Conservation (phyloP, 2,113 vertebrate species). For the Atrichornis clamosus region DNA sequence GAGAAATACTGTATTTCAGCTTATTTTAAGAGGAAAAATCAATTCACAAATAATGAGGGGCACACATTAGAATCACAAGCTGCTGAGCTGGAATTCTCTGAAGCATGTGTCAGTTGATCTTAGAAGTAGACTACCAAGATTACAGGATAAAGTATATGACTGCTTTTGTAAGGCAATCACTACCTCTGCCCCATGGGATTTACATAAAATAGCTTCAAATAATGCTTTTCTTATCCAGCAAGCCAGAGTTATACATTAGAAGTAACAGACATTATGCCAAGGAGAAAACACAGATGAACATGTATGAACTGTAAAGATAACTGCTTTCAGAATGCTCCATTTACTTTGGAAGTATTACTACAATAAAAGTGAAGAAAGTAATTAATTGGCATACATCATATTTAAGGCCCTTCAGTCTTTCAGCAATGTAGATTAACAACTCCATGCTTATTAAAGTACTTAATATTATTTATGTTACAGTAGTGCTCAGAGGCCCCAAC, state of each 20-base stretch:
- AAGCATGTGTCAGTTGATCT: not conserved
- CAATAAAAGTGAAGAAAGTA: not conserved
- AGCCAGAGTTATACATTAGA: not conserved
- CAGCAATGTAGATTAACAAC: constrained; percentile 4
- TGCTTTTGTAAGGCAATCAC: not conserved
- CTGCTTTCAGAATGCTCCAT: not conserved
- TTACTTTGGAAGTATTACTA: not conserved
- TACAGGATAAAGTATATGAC: not conserved
- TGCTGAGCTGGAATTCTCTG: not conserved
- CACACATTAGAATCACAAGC: not conserved
- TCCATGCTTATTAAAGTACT: not conserved
- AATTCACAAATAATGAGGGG: not conserved
- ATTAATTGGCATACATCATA: not conserved
- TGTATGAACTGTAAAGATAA: not conserved
- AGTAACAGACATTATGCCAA: not conserved
- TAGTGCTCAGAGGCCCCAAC: not conserved
- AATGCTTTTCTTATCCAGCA: not conserved
- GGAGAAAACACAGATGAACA: not conserved
- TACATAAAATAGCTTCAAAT: not conserved
- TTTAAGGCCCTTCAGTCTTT: not conserved
- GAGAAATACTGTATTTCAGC: not conserved
- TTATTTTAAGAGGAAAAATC: constrained; percentile 2
- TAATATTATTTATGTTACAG: not conserved
- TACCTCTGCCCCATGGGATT: not conserved
- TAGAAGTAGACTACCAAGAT: not conserved